Evolutionary conservation across 2,888 invertebrate genomes (phyloP), one percentile per base, ranked within the genome.

Genomic region (Autographa pulchrina): DNA sequence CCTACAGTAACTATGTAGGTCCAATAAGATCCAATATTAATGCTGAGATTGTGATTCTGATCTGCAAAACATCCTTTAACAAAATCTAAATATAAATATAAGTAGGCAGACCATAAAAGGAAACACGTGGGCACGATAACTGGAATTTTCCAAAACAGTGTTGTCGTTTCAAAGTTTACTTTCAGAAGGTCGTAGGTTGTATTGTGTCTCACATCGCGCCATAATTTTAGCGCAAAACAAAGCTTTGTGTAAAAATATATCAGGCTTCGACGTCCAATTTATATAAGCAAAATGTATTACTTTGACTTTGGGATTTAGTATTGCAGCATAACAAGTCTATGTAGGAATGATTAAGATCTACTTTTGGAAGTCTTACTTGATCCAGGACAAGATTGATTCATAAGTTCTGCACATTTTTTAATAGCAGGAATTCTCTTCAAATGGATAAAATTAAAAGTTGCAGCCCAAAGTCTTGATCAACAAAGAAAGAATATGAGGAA

Each of bases 71-170:
- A 60, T 76, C 54, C 62, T 14, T 52, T 69, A 31, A 25, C 59
- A 32, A 70, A 76, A 66, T 74, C 62, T 70, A 72, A 72, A 75
- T 73, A 62, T 73, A 82, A 72, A 74, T 64, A 66, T 62, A 48
- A 59, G 72, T 69, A 67, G 68, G 73, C 64, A 59, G 67, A 38
- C 78, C 74, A 70, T 74, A 76, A 69, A 75, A 73, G 78, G 71
- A 68, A 72, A 63, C 62, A 75, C 73, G 83, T 83, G 85, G 83
- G 85, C 59, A 41, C 9, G 41, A 48, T 80, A 58, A 75, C 76
- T 78, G 72, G 78, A 74, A 81, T 74, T 80, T 61, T 63, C 84
- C 85, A 72, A 85, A 83, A 81, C 70, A 65, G 78, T 73, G 70
- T 75, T 63, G 52, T 73, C 65, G 65, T 74, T 70, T 25, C 43